A percentile compares a stretch with the other conserved stretches of the same genome.
Evolutionary conservation across 2,113 vertebrate species (phyloP).

Genomic region (Nesogale talazaci): DNA sequence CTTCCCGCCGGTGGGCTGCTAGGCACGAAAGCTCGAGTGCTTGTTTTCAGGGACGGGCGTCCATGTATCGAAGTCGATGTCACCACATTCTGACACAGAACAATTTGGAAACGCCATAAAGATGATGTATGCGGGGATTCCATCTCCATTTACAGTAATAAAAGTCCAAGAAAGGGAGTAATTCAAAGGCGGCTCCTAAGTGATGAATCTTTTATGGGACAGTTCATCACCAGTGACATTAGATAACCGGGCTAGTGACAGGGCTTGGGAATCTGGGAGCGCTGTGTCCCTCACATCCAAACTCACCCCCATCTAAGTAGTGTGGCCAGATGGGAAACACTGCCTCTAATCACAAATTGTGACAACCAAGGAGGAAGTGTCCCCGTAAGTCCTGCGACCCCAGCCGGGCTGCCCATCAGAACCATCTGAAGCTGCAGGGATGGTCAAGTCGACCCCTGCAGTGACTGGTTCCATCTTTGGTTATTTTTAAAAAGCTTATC

Average conservation of each 20-base stretch:
- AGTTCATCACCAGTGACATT: background rate
- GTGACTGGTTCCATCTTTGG: background rate
- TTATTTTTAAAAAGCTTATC: background rate
- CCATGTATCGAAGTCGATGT: background rate
- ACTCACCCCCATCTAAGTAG: background rate
- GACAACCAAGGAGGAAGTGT: background rate
- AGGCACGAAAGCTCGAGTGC: background rate
- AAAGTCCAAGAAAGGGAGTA: background rate
- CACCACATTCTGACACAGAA: background rate
- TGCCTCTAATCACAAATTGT: background rate
- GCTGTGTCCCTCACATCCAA: background rate
- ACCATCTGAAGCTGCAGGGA: background rate
- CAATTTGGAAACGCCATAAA: background rate
- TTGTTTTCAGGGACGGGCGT: background rate
- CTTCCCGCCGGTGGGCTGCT: background rate
- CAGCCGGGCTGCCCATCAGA: background rate
- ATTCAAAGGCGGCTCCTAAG: background rate
- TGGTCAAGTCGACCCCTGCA: background rate
- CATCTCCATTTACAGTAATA: background rate
- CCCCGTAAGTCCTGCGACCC: background rate
- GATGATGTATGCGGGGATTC: background rate
- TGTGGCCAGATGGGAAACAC: background rate
- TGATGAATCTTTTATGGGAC: background rate
- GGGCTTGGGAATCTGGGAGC: background rate
- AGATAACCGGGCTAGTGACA: background rate